A percentile compares a stretch with the other conserved stretches of the same genome.
Evolutionary conservation across 2,113 vertebrate species (phyloP).

Genomic region (Dromaius novaehollandiae): DNA sequence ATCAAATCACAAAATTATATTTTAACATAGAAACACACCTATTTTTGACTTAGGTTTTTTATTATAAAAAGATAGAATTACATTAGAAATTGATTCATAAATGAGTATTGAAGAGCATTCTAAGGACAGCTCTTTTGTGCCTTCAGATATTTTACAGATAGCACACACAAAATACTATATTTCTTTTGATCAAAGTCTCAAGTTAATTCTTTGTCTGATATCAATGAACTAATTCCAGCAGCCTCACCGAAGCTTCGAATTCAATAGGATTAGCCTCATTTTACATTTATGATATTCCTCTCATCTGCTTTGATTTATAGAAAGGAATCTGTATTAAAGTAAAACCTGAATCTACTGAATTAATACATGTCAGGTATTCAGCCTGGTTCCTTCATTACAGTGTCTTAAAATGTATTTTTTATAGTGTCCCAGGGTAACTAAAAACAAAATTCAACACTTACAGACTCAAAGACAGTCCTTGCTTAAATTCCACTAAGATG

Average conservation of each 20-base stretch:
- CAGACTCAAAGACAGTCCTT: background rate
- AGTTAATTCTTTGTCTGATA: background rate
- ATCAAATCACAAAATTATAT: background rate
- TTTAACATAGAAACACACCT: background rate
- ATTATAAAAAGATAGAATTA: background rate
- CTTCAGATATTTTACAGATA: background rate
- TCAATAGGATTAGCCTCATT: constrained; percentile 27
- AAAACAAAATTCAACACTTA: background rate
- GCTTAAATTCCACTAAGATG: background rate
- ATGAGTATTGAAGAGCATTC: background rate
- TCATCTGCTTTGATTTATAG: constrained; percentile 23
- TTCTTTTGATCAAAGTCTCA: background rate
- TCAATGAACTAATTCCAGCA: constrained; percentile 5
- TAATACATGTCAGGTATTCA: background rate
- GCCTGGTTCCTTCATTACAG: background rate
- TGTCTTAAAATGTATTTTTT: constrained; percentile 13
- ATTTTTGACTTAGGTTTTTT: background rate
- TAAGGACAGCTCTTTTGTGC: background rate
- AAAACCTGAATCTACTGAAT: constrained; percentile 13
- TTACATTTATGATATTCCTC: constrained; percentile 35
- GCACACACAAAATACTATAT: background rate
- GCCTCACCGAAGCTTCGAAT: background rate
- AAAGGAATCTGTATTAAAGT: constrained; percentile 2
- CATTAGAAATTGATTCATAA: background rate
- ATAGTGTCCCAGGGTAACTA: background rate